Percentiles rank a stretch among this genome's conserved stretches.
These are phyloP conservation scores for Brotula barbata DNA, from an alignment of 2,797 vertebrate genomes.

Conservation along the genomic window DNA sequence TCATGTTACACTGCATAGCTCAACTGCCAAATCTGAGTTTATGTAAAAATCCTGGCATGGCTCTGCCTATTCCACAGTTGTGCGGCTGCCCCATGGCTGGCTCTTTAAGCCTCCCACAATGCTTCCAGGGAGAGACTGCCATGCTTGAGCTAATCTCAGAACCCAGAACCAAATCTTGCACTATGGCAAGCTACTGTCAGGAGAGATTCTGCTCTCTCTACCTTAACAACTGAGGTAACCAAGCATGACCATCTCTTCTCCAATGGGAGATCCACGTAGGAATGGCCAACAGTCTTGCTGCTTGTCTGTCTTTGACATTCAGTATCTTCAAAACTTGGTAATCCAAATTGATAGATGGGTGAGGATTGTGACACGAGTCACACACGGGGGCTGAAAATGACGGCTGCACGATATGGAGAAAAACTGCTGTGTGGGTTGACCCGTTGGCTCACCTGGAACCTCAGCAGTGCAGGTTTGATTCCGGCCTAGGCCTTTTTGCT, in stretches of 20 bases:
- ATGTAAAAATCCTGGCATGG: slow-evolving; percentile 32
- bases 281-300: slow-evolving; percentile 47
- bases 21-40: slow-evolving; percentile 23
- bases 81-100: slow-evolving; percentile 43
- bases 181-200: slow-evolving; percentile 65
- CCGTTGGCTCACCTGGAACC: no score
- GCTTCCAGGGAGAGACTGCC: slow-evolving; percentile 65
- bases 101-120: slow-evolving; percentile 61
- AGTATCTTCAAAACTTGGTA: slow-evolving; percentile 43
- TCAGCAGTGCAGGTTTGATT: no score
- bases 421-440: no score
- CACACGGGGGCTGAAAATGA: slow-evolving; percentile 42
- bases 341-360: slow-evolving; percentile 63
- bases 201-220: slow-evolving; percentile 68
- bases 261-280: slow-evolving; percentile 46
- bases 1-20: slow-evolving; percentile 25
- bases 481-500: no score
- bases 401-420: slow-evolving; percentile 52
- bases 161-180: slow-evolving; percentile 71
- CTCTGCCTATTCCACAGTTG: slow-evolving; percentile 36
- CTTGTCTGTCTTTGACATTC: slow-evolving; percentile 42
- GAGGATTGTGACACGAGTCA: slow-evolving; percentile 48
- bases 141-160: slow-evolving; percentile 76
- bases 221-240: slow-evolving; percentile 68
- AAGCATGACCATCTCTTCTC: slow-evolving; percentile 61